Percentiles rank a stretch among this genome's conserved stretches.
Conservation (phyloP, 1,140 invertebrate genomes). For the Psilanteris sp. region DNA sequence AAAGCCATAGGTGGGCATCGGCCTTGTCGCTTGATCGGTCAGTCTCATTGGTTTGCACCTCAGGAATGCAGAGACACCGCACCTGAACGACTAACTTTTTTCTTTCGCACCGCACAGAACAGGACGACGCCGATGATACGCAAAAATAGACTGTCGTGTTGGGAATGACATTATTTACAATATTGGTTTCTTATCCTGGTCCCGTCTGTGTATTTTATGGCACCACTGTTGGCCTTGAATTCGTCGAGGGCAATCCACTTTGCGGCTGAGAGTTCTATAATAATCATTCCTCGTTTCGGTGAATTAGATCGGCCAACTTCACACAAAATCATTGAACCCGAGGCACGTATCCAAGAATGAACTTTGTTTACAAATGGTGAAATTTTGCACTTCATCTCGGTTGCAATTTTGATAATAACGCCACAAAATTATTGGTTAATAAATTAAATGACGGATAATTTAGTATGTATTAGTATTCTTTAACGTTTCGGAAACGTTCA, state of each 20-base stretch:
- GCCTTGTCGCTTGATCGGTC: conserved; percentile 27
- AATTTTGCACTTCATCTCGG: no score
- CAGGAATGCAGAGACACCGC: conserved; percentile 42
- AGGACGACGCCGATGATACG: conserved; percentile 46
- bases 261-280: conserved; percentile 48
- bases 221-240: conserved; percentile 43
- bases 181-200: conserved; percentile 52
- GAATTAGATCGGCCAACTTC: conserved; percentile 42
- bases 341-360: not conserved
- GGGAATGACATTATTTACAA: conserved; percentile 61
- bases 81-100: conserved; percentile 52
- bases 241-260: conserved; percentile 58
- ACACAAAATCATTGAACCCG: not conserved
- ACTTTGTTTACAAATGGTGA: not conserved
- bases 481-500: no score
- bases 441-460: no score
- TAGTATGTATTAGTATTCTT: no score
- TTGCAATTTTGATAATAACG: not conserved
- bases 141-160: conserved; percentile 50
- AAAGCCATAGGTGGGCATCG: conserved; percentile 35
- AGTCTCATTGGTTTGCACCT: conserved; percentile 21
- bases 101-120: conserved; percentile 43
- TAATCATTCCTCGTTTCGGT: conserved; percentile 41
- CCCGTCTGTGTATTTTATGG: conserved; percentile 37
- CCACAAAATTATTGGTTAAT: no score